phyloP scores from a whole-genome alignment of 2,113 vertebrate species.

The Platichthys flesus region DNA sequence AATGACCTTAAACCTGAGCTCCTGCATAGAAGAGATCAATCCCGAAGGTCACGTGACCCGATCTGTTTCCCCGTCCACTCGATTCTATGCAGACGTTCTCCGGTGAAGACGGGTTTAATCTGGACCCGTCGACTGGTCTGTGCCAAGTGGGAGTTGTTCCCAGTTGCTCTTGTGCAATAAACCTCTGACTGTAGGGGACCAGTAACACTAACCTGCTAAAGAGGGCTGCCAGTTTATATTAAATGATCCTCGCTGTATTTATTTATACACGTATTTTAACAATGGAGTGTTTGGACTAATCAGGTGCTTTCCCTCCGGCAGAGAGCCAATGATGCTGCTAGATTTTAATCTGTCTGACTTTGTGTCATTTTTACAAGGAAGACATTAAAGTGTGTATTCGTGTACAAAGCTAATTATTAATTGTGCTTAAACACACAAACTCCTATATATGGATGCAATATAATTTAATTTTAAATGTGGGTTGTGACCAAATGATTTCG shows the following conservation, averaged over 20 bases:
- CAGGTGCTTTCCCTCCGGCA: slow-evolving; percentile 47
- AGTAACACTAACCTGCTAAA: slow-evolving; percentile 30
- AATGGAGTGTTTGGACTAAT: slow-evolving; percentile 39
- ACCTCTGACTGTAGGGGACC: no score
- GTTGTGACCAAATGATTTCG: slow-evolving; percentile 54
- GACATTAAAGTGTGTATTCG: slow-evolving; percentile 27
- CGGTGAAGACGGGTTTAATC: slow-evolving; percentile 39
- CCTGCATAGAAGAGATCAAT: slow-evolving; percentile 25
- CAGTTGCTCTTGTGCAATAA: slow-evolving; percentile 70
- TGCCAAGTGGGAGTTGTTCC: slow-evolving; percentile 56
- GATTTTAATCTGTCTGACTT: slow-evolving; percentile 35
- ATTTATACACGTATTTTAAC: slow-evolving; percentile 53
- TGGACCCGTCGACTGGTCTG: neutral
- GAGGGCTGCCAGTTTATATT: slow-evolving; percentile 59
- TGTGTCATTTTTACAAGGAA: slow-evolving; percentile 50
- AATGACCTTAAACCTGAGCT: slow-evolving; percentile 29
- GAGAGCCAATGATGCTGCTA: slow-evolving; percentile 70
- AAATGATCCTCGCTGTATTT: slow-evolving; percentile 19
- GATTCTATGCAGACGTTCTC: slow-evolving; percentile 62
- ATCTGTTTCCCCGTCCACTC: neutral
- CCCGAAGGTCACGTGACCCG: neutral
- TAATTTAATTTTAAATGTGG: slow-evolving; percentile 50
- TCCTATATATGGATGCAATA: slow-evolving; percentile 37
- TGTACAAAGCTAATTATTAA: slow-evolving; percentile 54
- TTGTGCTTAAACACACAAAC: slow-evolving; percentile 3